Evolutionary conservation across 2,888 invertebrate species (phyloP), one percentile per base, ranked within the genome.

Genomic region (Galeruca laticollis): DNA sequence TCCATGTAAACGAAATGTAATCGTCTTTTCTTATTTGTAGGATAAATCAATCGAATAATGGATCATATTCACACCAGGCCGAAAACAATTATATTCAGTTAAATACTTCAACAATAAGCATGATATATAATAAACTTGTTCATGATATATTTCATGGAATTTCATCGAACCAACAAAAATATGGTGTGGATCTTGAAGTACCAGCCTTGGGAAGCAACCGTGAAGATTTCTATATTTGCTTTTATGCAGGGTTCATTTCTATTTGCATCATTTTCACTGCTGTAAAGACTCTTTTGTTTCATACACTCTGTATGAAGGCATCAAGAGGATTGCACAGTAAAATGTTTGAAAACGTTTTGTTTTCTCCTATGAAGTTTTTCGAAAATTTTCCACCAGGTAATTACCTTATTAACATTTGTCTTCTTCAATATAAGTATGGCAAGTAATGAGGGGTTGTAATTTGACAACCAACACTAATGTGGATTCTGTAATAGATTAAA

Each of bases 281-380:
- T n/a, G 83, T 81, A 71, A 88, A 94, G 79, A 93, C 94, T 5
- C 82, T 92, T 5, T 80, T 92, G 56, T 94, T 93, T 85, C 91
- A 91, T 79, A 89, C 89, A 84, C 88, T 92, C 62, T 92, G 93
- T 82, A 92, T 94, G 89, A 89, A 89, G 31, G 91, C 94, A 20
- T 93, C 94, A 0, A 90, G 89, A 73, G 88, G 86, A 62, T 86
- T 96, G 0, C 96, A 96, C 84, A 90, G 92, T 79, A 86, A 85
- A 31, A 95, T 96, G 94, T 94, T 96, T 83, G 86, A 88, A 18
- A 89, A 91, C 76, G 88, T 96, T 40, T 83, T 95, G 10, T 87
- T 91, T 72, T 91, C 94, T 0, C 92, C 93, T 0, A 92, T 94
- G 88, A 86, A 90, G 26, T 96, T 96, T 86, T 96, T 96, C 83